These are phyloP conservation scores for Ascidia mentula DNA, from an alignment of 23 tunicate genomes.

Conservation along the genomic window DNA sequence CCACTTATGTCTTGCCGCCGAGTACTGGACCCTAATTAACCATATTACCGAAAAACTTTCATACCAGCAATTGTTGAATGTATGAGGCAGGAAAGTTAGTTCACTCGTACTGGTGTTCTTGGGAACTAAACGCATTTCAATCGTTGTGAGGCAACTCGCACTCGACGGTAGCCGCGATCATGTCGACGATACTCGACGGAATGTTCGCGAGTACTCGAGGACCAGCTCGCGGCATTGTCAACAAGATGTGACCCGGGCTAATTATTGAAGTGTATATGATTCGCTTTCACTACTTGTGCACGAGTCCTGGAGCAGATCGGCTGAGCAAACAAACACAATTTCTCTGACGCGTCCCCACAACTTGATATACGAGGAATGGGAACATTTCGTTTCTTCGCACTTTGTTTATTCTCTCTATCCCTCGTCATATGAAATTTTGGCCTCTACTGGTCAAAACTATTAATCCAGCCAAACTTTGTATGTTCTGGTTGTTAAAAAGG, in stretches of 20 bases:
- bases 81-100: not conserved
- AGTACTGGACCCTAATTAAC: not conserved
- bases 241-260: slow-evolving; percentile 6
- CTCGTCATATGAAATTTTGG: too few species aligned
- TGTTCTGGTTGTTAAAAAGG: too few species aligned
- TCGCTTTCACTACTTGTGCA: slow-evolving; percentile 1
- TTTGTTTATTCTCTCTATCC: too few species aligned
- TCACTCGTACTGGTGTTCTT: not conserved
- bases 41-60: slow-evolving; percentile 6
- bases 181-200: slow-evolving; percentile 3
- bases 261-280: slow-evolving; percentile 10
- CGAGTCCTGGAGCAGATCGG: not conserved
- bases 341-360: not conserved
- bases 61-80: slow-evolving; percentile 7
- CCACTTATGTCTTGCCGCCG: not conserved
- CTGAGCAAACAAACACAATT: not conserved
- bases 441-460: too few species aligned
- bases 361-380: not conserved
- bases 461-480: too few species aligned
- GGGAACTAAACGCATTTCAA: not conserved
- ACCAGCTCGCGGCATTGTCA: slow-evolving; percentile 5
- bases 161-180: not conserved
- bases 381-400: too few species aligned
- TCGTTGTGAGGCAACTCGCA: not conserved
- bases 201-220: slow-evolving; percentile 8